phyloP scores from a whole-genome alignment of 2,113 vertebrate species.

The Hemichromis elongatus region DNA sequence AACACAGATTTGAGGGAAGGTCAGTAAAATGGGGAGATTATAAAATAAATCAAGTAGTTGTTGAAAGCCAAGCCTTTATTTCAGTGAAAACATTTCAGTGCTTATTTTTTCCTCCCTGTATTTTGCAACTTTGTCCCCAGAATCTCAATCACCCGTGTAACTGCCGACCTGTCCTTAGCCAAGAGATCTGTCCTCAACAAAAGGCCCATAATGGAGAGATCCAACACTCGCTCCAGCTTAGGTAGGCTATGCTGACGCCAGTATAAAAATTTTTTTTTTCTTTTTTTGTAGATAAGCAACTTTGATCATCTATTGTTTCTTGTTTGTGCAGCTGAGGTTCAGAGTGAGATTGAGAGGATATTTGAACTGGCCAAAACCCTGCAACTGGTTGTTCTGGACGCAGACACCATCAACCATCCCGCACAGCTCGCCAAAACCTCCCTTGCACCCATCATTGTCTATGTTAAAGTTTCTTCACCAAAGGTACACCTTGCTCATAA shows the following conservation, averaged over 20 bases:
- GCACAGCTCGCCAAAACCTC: constrained; percentile 95
- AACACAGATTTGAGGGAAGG: constrained; percentile 96
- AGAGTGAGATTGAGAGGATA: constrained; percentile 96
- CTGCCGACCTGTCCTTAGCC: constrained; percentile 91
- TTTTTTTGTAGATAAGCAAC: background rate
- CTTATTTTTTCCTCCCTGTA: background rate
- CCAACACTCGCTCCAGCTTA: constrained; percentile 90
- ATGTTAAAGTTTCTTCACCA: constrained; percentile 95
- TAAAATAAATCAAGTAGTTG: background rate
- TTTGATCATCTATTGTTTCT: background rate
- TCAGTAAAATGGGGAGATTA: constrained; percentile 56
- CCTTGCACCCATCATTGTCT: constrained; percentile 91
- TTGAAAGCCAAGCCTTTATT: background rate
- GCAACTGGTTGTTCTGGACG: constrained; percentile 91
- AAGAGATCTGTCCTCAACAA: constrained; percentile 97
- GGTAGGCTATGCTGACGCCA: constrained; percentile 73
- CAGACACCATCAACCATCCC: constrained; percentile 95
- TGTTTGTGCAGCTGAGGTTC: constrained; percentile 83
- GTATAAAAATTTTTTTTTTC: background rate
- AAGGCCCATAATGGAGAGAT: constrained; percentile 92
- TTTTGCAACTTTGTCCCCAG: constrained; percentile 55
- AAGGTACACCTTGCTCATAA: constrained; percentile 73
- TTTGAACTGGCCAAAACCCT: constrained; percentile 95
- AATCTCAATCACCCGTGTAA: constrained; percentile 95
- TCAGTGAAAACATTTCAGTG: background rate